Conservation (phyloP, 2,797 vertebrate species). For the Natrix natrix region DNA sequence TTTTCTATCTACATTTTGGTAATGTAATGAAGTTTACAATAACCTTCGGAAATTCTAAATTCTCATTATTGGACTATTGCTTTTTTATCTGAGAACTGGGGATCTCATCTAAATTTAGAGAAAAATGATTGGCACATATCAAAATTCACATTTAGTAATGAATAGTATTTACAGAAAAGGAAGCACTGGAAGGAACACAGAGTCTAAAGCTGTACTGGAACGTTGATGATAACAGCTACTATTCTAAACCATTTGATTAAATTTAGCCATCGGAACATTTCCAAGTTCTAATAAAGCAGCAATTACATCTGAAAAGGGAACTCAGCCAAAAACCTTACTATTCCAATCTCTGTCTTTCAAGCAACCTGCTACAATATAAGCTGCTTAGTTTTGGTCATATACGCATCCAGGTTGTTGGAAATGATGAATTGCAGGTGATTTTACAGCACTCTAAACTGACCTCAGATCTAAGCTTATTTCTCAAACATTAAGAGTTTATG, state of each 20-base stretch:
- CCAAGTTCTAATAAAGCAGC: constrained; percentile 95
- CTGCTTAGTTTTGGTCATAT: constrained; percentile 53
- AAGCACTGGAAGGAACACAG: constrained; percentile 61
- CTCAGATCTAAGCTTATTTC: background rate
- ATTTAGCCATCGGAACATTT: constrained; percentile 92
- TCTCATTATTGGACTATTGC: background rate
- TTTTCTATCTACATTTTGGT: background rate
- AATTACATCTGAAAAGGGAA: constrained; percentile 87
- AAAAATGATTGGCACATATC: constrained; percentile 47
- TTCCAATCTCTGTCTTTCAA: constrained; percentile 72
- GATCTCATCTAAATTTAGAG: background rate
- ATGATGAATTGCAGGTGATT: constrained; percentile 5
- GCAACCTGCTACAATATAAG: constrained; percentile 69
- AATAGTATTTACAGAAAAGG: constrained; percentile 58
- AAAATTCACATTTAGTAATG: constrained; percentile 55
- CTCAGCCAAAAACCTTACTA: constrained; percentile 72
- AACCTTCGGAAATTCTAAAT: background rate
- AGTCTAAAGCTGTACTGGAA: constrained; percentile 79
- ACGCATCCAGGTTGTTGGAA: constrained; percentile 8
- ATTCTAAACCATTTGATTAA: constrained; percentile 95
- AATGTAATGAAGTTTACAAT: background rate
- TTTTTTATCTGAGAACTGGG: background rate
- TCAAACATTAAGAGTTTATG: background rate
- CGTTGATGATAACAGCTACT: constrained; percentile 83
- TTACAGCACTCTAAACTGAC: background rate